Evolutionary conservation across 2,113 vertebrate genomes (phyloP).

Genomic region (Mungos mungo): DNA sequence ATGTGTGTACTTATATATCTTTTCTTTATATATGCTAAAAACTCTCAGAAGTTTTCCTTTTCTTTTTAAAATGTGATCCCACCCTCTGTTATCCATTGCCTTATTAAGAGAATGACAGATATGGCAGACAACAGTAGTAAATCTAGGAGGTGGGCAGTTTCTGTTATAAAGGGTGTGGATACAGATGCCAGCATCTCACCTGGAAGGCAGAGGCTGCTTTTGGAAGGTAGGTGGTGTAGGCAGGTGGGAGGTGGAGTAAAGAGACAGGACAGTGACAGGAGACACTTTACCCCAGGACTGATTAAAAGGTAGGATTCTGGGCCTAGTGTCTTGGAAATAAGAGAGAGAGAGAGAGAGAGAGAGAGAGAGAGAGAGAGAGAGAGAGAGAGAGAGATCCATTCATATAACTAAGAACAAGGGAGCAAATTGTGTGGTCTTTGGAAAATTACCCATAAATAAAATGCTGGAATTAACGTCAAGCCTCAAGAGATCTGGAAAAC

Average conservation of each 20-base stretch:
- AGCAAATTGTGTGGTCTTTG: background rate
- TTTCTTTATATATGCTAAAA: background rate
- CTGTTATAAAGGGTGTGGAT: background rate
- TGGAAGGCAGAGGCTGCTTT: background rate
- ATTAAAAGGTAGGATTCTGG: background rate
- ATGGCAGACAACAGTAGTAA: background rate
- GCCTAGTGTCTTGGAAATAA: background rate
- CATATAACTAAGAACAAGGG: background rate
- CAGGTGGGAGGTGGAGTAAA: background rate
- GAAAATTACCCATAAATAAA: constrained; percentile 40
- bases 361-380: too few relatives aligned
- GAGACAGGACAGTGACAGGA: background rate
- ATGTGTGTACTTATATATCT: background rate
- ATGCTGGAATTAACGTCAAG: background rate
- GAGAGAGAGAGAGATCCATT: background rate
- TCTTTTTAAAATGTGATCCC: background rate
- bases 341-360: too few relatives aligned
- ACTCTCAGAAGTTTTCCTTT: background rate
- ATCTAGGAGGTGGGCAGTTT: background rate
- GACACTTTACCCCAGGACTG: background rate
- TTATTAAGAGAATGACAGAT: background rate
- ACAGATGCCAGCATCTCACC: background rate
- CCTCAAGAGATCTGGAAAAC: background rate
- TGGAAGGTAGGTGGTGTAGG: background rate
- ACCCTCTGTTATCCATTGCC: background rate